Evolutionary conservation across 2,113 vertebrate species (phyloP), one percentile per base, ranked within the genome.

Genomic region (Mirounga angustirostris): DNA sequence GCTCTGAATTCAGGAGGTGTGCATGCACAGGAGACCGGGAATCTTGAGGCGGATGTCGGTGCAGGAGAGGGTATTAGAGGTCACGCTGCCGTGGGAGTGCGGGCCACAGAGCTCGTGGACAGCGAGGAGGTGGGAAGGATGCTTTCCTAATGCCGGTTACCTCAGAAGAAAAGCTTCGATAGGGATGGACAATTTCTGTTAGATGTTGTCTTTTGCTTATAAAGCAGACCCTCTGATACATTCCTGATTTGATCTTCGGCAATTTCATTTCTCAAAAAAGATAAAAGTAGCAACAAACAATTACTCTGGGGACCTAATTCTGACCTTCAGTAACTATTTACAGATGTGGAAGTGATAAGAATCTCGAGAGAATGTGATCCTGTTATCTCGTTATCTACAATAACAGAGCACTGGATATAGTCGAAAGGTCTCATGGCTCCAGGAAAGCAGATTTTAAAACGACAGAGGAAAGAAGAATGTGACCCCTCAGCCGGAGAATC

Each of bases 261-360:
- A 69, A 89, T 83, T 91, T 93, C 83, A 83, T 91, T 92, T 69
- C 78, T 95, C 33, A 87, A 85, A 92, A 79, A 85, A 52, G 63
- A 97, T 21, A 46, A 81, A 94, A 83, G 61, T 36, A 96, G 71
- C 26, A 89, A 93, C 11, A 84, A 52, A 63, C 7, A 56, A 10
- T 84, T 69, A 80, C 69, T 85, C 19, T 71, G 84, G 91, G 91
- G 43, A 87, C 43, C 69, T 40, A 76, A 56, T 81, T 92, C 54
- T 76, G 74, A 71, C 67, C 63, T 91, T 71, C 14, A 30, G 22
- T 22, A 76, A 78, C 69, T 43, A 56, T 83, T 52, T 56, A 67
- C 19, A 76, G 58, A 67, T 33, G 80, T 5, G 36, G 65, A 74
- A 52, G 24, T 33, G 26, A 59, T 7, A 61, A 61, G 86, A 58